A percentile compares a stretch with the other conserved stretches of the same genome.
phyloP scores from a whole-genome alignment of 2,797 vertebrate genomes.

The Podargus strigoides region DNA sequence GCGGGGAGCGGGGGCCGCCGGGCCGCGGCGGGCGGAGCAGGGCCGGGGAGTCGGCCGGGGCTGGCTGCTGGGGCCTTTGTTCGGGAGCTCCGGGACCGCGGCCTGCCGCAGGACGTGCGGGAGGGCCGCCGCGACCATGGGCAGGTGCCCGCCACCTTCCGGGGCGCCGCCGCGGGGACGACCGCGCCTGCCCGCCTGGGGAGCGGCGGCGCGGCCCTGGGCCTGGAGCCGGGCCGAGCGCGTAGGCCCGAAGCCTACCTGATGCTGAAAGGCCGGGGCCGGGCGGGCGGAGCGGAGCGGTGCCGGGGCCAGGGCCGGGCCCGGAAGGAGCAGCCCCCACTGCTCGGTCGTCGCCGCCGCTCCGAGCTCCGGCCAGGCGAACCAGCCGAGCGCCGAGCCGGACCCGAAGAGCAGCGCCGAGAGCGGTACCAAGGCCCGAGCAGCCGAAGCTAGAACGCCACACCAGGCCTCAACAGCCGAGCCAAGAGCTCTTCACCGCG shows the following conservation, averaged over 20 bases:
- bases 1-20: neutral
- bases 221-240: neutral
- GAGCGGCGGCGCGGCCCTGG: neutral
- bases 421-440: neutral
- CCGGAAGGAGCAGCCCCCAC: neutral
- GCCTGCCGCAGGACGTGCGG: too few species aligned
- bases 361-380: slow-evolving; percentile 35
- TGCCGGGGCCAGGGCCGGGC: neutral
- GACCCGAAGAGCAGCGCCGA: neutral
- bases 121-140: too few species aligned
- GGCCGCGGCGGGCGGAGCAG: too few species aligned
- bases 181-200: neutral
- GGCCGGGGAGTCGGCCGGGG: too few species aligned
- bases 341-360: neutral
- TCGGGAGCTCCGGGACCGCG: too few species aligned
- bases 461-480: neutral
- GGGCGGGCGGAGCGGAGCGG: neutral
- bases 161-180: neutral
- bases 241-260: neutral
- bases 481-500: neutral
- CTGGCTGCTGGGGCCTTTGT: too few species aligned
- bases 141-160: neutral
- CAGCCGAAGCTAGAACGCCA: slow-evolving; percentile 14
- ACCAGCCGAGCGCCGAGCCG: slow-evolving; percentile 27
- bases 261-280: neutral